Evolutionary conservation across 2,888 invertebrate species (phyloP).

Genomic region (Sericinus montela): DNA sequence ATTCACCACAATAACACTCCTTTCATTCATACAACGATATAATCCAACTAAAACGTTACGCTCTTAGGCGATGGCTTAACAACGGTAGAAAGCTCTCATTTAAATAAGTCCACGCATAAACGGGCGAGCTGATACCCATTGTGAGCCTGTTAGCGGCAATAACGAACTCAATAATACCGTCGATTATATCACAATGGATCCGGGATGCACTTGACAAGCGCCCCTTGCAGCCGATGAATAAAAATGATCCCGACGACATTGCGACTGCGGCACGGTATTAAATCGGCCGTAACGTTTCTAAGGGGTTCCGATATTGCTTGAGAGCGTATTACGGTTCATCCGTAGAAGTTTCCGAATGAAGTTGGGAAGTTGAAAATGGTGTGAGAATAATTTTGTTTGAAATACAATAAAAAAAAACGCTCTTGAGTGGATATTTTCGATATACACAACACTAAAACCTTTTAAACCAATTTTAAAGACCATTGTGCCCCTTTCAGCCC

Average conservation of each 20-base stretch:
- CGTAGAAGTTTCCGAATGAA: too few species aligned
- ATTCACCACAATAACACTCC: background rate
- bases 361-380: too few species aligned
- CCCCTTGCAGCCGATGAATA: conserved; percentile 28
- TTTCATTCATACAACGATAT: background rate
- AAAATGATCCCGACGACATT: conserved; percentile 20
- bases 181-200: conserved; percentile 35
- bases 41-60: conserved; percentile 1
- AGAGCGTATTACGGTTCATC: background rate
- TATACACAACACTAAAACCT: too few species aligned
- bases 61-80: background rate
- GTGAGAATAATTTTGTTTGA: too few species aligned
- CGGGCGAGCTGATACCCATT: conserved; percentile 13
- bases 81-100: conserved; percentile 5
- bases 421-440: too few species aligned
- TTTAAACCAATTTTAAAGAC: too few species aligned
- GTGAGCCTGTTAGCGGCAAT: conserved; percentile 16
- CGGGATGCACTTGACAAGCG: conserved; percentile 21
- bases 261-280: conserved; percentile 1
- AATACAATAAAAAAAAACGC: too few species aligned
- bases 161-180: conserved; percentile 19
- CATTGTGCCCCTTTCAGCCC: too few species aligned
- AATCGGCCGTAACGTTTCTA: background rate
- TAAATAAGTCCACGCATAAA: conserved; percentile 12
- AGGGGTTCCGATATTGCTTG: background rate